Evolutionary conservation across 2,797 vertebrate genomes (phyloP).

Genomic region (Spinus olivaceus): DNA sequence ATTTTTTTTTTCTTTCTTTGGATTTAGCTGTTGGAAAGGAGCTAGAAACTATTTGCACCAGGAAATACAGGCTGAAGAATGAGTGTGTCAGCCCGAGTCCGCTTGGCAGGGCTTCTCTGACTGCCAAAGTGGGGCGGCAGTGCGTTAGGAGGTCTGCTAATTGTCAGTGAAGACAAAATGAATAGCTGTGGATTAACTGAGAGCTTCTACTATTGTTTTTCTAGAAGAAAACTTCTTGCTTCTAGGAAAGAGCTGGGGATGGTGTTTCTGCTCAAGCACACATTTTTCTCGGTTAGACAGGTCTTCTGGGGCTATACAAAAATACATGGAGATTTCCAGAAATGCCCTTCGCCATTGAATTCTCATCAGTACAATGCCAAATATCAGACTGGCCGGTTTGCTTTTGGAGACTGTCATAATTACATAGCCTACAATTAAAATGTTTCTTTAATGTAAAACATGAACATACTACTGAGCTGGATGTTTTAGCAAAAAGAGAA

Average conservation of each 20-base stretch:
- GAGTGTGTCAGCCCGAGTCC: background rate
- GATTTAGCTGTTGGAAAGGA: slow-evolving; percentile 33
- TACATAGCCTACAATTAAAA: background rate
- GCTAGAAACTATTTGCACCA: slow-evolving; percentile 43
- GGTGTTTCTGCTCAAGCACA: background rate
- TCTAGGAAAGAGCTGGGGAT: slow-evolving; percentile 34
- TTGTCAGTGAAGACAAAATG: slow-evolving; percentile 44
- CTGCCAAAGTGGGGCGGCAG: slow-evolving; percentile 8
- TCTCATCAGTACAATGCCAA: background rate
- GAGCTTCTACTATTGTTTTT: slow-evolving; percentile 33
- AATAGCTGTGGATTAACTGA: slow-evolving; percentile 43
- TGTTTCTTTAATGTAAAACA: background rate
- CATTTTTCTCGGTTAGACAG: background rate
- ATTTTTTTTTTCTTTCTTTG: background rate
- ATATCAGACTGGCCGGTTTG: background rate
- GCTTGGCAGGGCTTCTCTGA: background rate
- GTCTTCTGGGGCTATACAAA: background rate
- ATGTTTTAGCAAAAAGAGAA: background rate
- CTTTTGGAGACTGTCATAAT: background rate
- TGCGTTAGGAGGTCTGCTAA: background rate
- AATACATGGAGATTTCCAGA: background rate
- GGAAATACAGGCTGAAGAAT: slow-evolving; percentile 51
- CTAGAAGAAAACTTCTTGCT: slow-evolving; percentile 21
- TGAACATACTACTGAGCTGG: background rate
- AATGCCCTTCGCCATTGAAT: background rate